A percentile compares a stretch with the other conserved stretches of the same genome.
phyloP scores from a whole-genome alignment of 2,113 vertebrate species.

The Glaucomys volans region DNA sequence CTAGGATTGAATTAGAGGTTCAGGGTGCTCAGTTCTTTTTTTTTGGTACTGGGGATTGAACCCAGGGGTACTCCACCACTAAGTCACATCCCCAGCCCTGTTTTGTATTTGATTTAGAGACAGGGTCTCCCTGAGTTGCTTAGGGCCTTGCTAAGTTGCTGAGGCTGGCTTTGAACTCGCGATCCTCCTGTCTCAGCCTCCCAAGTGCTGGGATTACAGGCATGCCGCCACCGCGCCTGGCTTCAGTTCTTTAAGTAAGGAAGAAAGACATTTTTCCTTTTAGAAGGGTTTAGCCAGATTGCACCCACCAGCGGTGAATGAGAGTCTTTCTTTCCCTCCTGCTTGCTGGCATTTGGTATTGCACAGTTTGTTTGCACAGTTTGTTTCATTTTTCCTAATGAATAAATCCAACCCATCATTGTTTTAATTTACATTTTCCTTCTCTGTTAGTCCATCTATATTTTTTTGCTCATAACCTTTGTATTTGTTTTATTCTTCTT shows the following conservation, averaged over 20 bases:
- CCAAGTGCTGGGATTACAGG: too few relatives aligned
- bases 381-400: neutral
- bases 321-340: neutral
- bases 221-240: too few relatives aligned
- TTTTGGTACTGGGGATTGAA: too few relatives aligned
- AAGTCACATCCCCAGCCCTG: too few relatives aligned
- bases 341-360: slow-evolving; percentile 9
- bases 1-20: neutral
- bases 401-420: neutral
- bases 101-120: too few relatives aligned
- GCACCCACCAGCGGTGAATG: neutral
- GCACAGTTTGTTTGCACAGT: slow-evolving; percentile 6
- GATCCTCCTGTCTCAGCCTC: too few relatives aligned
- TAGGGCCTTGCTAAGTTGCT: too few relatives aligned
- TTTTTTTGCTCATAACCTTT: neutral
- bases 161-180: too few relatives aligned
- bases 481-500: neutral
- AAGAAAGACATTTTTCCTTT: neutral
- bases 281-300: neutral
- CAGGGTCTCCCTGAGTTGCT: too few relatives aligned
- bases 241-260: too few relatives aligned
- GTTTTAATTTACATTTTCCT: neutral
- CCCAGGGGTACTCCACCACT: too few relatives aligned
- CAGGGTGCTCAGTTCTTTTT: neutral
- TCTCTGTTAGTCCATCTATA: neutral